Base-by-base conservation (phyloP, 2,797 vertebrate genomes). In the Eremophila alpestris region DNA sequence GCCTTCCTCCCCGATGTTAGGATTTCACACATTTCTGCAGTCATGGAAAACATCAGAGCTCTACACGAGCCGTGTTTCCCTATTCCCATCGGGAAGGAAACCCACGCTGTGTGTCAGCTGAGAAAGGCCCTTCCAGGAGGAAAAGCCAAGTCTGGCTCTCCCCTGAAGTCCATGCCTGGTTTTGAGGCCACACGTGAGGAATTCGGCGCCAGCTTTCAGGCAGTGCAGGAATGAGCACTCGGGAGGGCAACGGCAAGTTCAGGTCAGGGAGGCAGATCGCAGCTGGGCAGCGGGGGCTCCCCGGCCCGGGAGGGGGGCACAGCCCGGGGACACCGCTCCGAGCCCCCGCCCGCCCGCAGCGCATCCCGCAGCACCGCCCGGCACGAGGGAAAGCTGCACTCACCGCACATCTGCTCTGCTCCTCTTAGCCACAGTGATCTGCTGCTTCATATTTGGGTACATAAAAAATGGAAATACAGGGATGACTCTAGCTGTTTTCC, bases 251-350 rank as follows among this genome's bases (percentile, higher is more conserved):
- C 22, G 77, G 54, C 83, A 92, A 94, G 96, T 97, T 56, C 92
- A 91, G 97, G 97, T 98, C 98, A 97, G 75, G 94, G 85, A 89
- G 87, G 93, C 95, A 92, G 85, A 77, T 81, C 95, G 92, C 97
- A 98, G 97, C 97, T 96, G 95, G 97, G 73, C 95, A 85, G 82
- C 55, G 96, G 97, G 97, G 95, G 94, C 93, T 93, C 93, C 84
- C 45, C 4, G 59, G 48, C 69, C 73, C 19, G 8, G 14, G 52
- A 45, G 73, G 83, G 90, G 90, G 71, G 40, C n/a, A 58, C 32
- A 34, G 67, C 80, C 2, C 67, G 4, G 70, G 83, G 83, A 74
- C 90, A 26, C 16, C 34, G 74, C 91, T 43, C 83, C 4, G 70
- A 0, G 9, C 65, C 23, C 14, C 63, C 73, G 19, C 21, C 64